These are phyloP conservation scores for Cyprinus carpio DNA, from an alignment of 2,113 vertebrate genomes.

Conservation along the genomic window DNA sequence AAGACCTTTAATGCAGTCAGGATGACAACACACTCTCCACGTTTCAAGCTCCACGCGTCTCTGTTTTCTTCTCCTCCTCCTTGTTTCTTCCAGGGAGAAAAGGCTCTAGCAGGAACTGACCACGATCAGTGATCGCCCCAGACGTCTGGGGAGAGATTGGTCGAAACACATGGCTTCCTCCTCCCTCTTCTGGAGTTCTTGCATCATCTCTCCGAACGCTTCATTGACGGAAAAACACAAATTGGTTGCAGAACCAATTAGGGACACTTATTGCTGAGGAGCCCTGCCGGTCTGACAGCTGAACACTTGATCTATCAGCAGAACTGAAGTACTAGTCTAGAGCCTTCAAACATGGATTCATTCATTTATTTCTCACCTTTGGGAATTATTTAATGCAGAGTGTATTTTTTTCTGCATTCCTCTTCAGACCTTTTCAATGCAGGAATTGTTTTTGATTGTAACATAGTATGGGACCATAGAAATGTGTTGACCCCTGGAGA, in stretches of 20 bases:
- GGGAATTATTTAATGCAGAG: not conserved
- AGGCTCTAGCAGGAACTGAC: slow-evolving; percentile 1
- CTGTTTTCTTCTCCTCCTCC: slow-evolving; percentile 69
- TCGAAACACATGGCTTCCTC: not conserved
- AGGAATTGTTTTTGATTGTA: not conserved
- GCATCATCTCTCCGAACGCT: not conserved
- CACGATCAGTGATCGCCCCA: not conserved
- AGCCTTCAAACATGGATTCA: not conserved
- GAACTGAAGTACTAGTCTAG: not conserved
- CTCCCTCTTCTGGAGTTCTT: not conserved
- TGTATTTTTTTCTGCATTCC: not conserved
- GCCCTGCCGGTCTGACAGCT: not conserved
- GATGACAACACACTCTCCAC: slow-evolving; percentile 82
- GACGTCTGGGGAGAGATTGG: not conserved
- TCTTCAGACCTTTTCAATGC: not conserved
- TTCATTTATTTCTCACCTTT: not conserved
- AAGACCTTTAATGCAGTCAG: slow-evolving; percentile 86
- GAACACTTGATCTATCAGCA: not conserved
- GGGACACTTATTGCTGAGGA: not conserved
- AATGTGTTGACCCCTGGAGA: slow-evolving; percentile 25
- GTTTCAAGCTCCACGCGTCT: slow-evolving; percentile 70
- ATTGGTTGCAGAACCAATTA: slow-evolving; percentile 16
- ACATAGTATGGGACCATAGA: not conserved
- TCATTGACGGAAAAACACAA: not conserved
- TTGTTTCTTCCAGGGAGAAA: slow-evolving; percentile 37